Evolutionary conservation across 2,888 invertebrate species (phyloP).

Genomic region (Drosophila quinaria): DNA sequence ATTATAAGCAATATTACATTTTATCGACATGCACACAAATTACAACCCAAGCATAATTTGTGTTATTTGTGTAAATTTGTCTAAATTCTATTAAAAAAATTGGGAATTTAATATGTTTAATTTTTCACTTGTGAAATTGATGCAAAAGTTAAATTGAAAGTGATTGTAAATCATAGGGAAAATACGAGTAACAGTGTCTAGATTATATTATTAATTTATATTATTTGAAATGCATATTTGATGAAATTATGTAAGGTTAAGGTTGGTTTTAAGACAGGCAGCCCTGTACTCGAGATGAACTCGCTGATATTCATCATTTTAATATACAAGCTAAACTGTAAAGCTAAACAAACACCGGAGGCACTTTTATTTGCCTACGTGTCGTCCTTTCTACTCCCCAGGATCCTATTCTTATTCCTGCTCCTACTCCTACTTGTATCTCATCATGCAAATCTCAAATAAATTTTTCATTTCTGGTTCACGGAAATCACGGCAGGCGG

Average conservation of each 20-base stretch:
- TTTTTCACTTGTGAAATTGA: neutral
- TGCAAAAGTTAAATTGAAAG: neutral
- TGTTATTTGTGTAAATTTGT: too few relatives aligned
- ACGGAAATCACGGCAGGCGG: conserved; percentile 77
- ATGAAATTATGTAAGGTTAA: conserved; percentile 56
- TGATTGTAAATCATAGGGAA: neutral
- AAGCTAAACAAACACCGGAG: conserved; percentile 52
- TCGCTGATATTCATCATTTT: conserved; percentile 70
- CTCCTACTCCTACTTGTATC: conserved; percentile 50
- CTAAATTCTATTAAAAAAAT: too few relatives aligned
- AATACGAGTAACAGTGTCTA: neutral
- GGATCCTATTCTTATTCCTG: neutral
- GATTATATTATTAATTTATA: conserved; percentile 5
- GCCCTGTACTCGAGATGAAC: conserved; percentile 10
- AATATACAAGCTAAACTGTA: conserved; percentile 54
- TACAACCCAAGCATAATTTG: too few relatives aligned
- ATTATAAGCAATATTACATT: too few relatives aligned
- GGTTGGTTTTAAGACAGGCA: conserved; percentile 7
- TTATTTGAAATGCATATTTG: conserved; percentile 54
- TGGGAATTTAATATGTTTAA: neutral
- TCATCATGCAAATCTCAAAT: conserved; percentile 77
- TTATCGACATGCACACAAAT: too few relatives aligned
- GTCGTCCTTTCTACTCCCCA: conserved; percentile 48
- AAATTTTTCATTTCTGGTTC: conserved; percentile 73
- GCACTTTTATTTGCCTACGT: conserved; percentile 80